Evolutionary conservation across 2,888 invertebrate genomes (phyloP).

Genomic region (Drosophila differens): DNA sequence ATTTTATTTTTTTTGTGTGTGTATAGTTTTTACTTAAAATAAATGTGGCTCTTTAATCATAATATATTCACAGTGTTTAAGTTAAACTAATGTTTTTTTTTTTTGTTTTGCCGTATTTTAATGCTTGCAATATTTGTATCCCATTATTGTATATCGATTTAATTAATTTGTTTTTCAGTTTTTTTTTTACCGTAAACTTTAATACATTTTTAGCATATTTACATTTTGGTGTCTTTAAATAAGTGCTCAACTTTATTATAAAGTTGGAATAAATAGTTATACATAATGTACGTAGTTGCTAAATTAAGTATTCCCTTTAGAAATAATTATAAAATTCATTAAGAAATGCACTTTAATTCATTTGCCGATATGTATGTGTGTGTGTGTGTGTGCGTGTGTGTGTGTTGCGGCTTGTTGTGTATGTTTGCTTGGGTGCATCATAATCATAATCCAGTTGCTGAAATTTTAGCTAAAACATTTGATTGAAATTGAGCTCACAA

Average conservation of each 20-base stretch:
- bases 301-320: conserved; percentile 35
- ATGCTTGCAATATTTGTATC: conserved; percentile 35
- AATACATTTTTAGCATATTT: conserved; percentile 56
- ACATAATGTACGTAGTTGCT: conserved; percentile 25
- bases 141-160: conserved; percentile 31
- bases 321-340: conserved; percentile 52
- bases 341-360: conserved; percentile 72
- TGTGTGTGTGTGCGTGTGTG: neutral
- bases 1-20: conserved; percentile 19
- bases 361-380: conserved; percentile 65
- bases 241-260: conserved; percentile 54
- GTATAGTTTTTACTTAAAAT: conserved; percentile 67
- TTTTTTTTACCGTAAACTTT: conserved; percentile 29
- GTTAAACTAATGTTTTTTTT: conserved; percentile 64
- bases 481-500: conserved; percentile 14
- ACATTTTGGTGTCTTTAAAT: conserved; percentile 55
- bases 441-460: conserved; percentile 16
- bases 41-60: conserved; percentile 72
- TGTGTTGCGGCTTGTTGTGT: neutral
- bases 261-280: conserved; percentile 35
- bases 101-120: conserved; percentile 11
- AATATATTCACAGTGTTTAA: conserved; percentile 77
- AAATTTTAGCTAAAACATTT: conserved; percentile 32
- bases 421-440: neutral
- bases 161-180: neutral